Base-by-base conservation (phyloP, 2,797 vertebrate genomes). In the Dromococcyx pavoninus region DNA sequence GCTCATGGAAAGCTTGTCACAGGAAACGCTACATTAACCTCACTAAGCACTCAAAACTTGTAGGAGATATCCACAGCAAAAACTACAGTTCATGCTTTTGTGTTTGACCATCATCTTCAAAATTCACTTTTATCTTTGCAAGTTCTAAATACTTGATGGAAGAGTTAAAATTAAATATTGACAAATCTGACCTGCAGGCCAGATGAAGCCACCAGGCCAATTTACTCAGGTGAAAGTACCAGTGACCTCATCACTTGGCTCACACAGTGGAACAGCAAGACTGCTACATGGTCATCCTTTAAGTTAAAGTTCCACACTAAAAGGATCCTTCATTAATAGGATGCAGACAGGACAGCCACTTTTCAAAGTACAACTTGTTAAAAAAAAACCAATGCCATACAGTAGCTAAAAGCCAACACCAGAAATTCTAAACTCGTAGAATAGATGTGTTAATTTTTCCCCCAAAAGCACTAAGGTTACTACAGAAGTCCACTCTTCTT, bases 401-500 rank as follows among this genome's bases (percentile, higher is more conserved):
- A 30, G 32, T 17, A 80, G 46, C 16, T 66, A 44, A 86, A 60
- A 56, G 17, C 10, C 46, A 79, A 22, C 33, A 65, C 21, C 19
- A 64, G 13, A 27, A 60, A 53, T 22, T 24, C 57, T 18, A 1
- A 53, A 17, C 10, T 32, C 35, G 18, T 6, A 39, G 8, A 85
- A 66, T 0, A 39, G 5, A 27, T 2, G 4, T 1, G 4, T 11
- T 23, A n/a, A 33, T 39, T 56, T 60, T 35, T 48, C 39, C 15
- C 58, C 22, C 25, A 7, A 7, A 64, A 66, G 41, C 4, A 16
- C 35, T 4, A 6, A 69, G 5, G 13, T 28, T 74, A 56, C 11
- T 13, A 37, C 1, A 4, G 2, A 58, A 44, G 12, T 4, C 6
- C 7, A 32, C 1, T 30, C 24, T 14, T 56, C n/a, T 13, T 3